These are phyloP conservation scores for Thysanoteuthis rhombus DNA, from an alignment of 2,888 invertebrate genomes.

Conservation along the genomic window DNA sequence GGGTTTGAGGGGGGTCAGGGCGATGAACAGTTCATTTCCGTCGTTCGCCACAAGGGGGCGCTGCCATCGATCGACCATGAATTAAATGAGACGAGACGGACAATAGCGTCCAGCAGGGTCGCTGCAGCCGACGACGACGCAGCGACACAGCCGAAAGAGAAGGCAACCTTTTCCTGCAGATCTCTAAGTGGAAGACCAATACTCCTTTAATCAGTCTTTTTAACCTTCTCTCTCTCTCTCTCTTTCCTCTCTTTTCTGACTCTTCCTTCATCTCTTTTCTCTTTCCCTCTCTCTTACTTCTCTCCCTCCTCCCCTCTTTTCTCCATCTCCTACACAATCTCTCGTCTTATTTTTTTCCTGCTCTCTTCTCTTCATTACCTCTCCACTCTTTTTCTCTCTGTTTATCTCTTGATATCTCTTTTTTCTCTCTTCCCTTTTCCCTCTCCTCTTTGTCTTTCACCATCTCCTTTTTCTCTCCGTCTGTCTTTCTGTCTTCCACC, in stretches of 20 bases:
- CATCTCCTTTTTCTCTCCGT: neutral
- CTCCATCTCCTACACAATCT: neutral
- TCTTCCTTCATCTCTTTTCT: neutral
- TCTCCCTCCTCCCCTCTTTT: neutral
- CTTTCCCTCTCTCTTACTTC: neutral
- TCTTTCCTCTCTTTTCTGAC: accelerated
- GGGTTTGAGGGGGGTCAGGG: neutral
- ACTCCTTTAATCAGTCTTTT: neutral
- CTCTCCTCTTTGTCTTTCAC: neutral
- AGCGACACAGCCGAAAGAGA: neutral
- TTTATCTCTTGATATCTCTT: neutral
- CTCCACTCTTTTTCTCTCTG: too few relatives aligned
- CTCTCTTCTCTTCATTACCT: too few relatives aligned
- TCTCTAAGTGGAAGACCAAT: neutral
- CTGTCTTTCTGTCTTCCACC: neutral
- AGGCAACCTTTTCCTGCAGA: neutral
- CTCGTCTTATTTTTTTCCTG: neutral
- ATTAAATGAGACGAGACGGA: constrained; percentile 12
- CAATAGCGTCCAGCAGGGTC: neutral
- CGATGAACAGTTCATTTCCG: neutral
- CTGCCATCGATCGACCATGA: neutral
- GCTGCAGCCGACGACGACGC: neutral
- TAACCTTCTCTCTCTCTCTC: neutral
- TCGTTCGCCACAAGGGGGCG: neutral
- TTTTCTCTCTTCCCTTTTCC: neutral